Conservation (phyloP, 2,797 vertebrate genomes). For the Serranus cabrilla region DNA sequence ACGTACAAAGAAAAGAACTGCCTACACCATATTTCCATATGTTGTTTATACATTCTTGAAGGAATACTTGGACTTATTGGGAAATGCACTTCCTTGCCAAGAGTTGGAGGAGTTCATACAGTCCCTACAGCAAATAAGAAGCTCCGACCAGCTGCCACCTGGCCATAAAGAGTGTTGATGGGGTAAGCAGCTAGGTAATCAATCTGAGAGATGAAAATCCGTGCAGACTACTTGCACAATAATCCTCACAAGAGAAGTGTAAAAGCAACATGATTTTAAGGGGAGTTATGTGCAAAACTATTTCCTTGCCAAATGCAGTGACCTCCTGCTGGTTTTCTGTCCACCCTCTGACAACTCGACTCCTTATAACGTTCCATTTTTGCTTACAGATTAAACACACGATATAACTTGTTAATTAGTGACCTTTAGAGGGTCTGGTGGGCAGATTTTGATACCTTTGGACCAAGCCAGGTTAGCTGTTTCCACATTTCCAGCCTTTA, state of each 20-base stretch:
- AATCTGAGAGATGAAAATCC: constrained; percentile 2
- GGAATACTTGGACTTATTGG: background rate
- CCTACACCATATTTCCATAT: background rate
- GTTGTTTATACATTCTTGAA: background rate
- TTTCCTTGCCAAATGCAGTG: background rate
- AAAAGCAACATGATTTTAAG: background rate
- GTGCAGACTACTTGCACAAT: no score
- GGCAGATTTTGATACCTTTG: background rate
- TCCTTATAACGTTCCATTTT: background rate
- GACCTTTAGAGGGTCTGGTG: constrained; percentile 1
- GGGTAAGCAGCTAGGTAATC: background rate
- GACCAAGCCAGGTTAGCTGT: background rate
- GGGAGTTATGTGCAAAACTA: background rate
- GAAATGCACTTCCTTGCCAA: background rate
- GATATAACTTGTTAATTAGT: background rate
- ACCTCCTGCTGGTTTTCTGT: background rate
- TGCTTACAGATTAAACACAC: background rate
- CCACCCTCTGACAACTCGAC: background rate
- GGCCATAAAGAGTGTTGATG: background rate
- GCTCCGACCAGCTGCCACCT: background rate
- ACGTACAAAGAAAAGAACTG: background rate
- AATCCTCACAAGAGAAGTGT: no score
- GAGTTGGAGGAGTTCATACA: background rate
- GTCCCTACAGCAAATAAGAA: background rate
- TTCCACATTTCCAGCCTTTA: background rate